phyloP scores from a whole-genome alignment of 2,113 vertebrate genomes.

The Eira barbara region DNA sequence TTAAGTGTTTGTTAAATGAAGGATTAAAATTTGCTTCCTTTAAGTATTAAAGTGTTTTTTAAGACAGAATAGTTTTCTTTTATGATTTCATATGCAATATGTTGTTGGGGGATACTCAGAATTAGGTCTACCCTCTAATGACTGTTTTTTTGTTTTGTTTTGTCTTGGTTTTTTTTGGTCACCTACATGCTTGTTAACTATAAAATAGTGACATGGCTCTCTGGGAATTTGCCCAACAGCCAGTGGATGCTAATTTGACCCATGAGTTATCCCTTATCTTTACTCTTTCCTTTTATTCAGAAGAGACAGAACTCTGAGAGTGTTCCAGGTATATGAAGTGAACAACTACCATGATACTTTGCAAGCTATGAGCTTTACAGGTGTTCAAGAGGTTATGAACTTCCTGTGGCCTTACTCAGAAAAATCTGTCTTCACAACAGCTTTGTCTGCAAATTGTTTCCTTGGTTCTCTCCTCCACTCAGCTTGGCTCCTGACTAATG shows the following conservation, averaged over 20 bases:
- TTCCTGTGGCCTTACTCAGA: background rate
- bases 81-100: background rate
- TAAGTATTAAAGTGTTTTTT: background rate
- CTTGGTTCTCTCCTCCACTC: constrained; percentile 25
- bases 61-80: background rate
- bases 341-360: background rate
- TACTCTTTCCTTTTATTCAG: background rate
- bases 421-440: background rate
- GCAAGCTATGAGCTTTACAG: background rate
- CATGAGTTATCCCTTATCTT: background rate
- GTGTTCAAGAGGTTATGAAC: background rate
- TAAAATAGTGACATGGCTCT: background rate
- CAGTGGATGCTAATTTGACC: background rate
- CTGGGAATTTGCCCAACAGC: background rate
- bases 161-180: too few relatives aligned
- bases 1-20: background rate
- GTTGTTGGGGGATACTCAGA: background rate
- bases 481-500: constrained; percentile 30
- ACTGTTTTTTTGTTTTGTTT: background rate
- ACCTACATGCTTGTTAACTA: background rate
- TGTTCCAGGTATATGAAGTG: background rate
- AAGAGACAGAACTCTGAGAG: background rate
- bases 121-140: background rate
- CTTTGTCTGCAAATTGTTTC: constrained; percentile 17
- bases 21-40: background rate